Conservation (phyloP, 2,797 vertebrate genomes). For the Rousettus madagascariensis region DNA sequence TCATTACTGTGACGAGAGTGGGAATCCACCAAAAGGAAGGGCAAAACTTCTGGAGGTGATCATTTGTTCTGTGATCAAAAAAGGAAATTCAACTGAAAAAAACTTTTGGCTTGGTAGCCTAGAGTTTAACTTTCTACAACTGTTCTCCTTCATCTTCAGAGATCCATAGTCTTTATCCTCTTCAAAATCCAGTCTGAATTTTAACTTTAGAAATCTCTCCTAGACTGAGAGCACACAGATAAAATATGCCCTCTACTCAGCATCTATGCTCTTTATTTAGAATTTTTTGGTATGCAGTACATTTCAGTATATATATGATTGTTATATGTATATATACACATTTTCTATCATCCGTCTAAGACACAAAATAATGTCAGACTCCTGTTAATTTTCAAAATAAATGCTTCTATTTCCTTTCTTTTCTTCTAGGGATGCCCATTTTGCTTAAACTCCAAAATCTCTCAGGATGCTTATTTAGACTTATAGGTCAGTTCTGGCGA, state of each 20-base stretch:
- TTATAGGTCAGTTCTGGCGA: neutral
- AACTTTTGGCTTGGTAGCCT: neutral
- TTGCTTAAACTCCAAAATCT: neutral
- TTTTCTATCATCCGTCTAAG: neutral
- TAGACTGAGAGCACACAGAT: neutral
- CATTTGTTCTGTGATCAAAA: neutral
- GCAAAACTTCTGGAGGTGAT: neutral
- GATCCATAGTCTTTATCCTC: neutral
- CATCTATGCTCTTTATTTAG: neutral
- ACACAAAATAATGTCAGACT: constrained; percentile 13
- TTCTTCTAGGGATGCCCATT: neutral
- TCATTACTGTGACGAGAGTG: neutral
- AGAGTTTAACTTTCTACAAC: neutral
- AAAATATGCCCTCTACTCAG: neutral
- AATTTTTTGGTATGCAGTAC: neutral
- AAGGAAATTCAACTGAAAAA: neutral
- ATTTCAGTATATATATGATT: neutral
- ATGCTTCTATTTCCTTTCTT: neutral
- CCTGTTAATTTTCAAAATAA: constrained; percentile 42
- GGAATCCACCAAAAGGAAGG: neutral
- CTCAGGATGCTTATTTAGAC: neutral
- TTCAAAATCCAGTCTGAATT: constrained; percentile 23
- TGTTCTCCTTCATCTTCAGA: neutral
- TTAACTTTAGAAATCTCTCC: neutral
- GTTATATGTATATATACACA: neutral